Conservation (phyloP, 2,888 invertebrate species). For the Lingula anatina region DNA sequence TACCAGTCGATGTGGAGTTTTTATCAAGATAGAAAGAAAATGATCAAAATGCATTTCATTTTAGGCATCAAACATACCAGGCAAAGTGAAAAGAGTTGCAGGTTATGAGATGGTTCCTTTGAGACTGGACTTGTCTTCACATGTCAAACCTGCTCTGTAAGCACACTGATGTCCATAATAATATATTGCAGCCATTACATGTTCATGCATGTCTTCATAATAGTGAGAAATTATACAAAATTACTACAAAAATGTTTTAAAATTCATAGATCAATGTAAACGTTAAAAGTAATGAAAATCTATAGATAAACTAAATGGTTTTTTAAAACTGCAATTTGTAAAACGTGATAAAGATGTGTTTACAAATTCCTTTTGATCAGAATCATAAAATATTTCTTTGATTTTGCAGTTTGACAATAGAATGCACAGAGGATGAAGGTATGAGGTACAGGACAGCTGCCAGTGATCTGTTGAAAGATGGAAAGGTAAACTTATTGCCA, state of each 20-base stretch:
- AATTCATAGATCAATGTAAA: too few relatives aligned
- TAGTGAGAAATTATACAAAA: too few relatives aligned
- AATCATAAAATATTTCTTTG: background rate
- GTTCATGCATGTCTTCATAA: background rate
- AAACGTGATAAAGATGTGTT: too few relatives aligned
- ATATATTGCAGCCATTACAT: background rate
- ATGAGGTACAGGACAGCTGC: constrained; percentile 41
- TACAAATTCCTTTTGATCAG: too few relatives aligned
- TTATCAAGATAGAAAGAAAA: too few relatives aligned
- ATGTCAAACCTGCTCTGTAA: constrained; percentile 45
- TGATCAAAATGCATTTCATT: too few relatives aligned
- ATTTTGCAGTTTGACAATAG: constrained; percentile 35
- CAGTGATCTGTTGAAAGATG: constrained; percentile 34
- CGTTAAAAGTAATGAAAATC: too few relatives aligned
- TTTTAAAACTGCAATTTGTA: too few relatives aligned
- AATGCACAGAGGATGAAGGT: constrained; percentile 46
- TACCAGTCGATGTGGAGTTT: too few relatives aligned
- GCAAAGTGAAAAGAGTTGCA: constrained; percentile 22
- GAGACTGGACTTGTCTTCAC: constrained; percentile 40
- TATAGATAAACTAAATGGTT: too few relatives aligned
- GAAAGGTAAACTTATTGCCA: background rate
- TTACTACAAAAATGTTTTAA: too few relatives aligned
- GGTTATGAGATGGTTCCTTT: constrained; percentile 32
- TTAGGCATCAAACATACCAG: constrained; percentile 12
- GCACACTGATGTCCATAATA: constrained; percentile 17